Evolutionary conservation across 2,113 vertebrate species (phyloP).

Genomic region (Rissa tridactyla): DNA sequence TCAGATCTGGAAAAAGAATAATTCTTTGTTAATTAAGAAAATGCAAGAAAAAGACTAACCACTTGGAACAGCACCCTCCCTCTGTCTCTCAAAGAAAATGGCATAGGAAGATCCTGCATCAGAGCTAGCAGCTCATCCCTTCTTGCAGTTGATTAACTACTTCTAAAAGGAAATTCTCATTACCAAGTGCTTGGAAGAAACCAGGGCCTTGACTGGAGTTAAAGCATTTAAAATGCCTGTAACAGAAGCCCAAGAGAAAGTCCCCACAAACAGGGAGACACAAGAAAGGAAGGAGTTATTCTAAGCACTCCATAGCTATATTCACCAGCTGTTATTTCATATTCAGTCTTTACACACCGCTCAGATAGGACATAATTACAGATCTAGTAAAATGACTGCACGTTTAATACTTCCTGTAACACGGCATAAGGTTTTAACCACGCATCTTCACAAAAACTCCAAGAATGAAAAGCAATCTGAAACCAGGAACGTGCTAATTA

Average conservation of each 20-base stretch:
- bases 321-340: not conserved
- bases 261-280: not conserved
- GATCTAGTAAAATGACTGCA: not conserved
- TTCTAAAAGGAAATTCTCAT: not conserved
- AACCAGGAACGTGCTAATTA: not conserved
- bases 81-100: not conserved
- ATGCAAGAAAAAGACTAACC: not conserved
- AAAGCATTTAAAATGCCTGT: not conserved
- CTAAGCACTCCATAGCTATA: not conserved
- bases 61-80: not conserved
- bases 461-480: not conserved
- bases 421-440: not conserved
- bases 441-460: rapidly evolving
- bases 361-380: not conserved
- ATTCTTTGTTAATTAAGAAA: not conserved
- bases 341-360: not conserved
- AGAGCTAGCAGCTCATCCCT: not conserved
- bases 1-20: not conserved
- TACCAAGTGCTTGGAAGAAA: not conserved
- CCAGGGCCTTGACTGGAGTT: not conserved
- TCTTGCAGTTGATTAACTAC: not conserved
- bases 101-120: not conserved
- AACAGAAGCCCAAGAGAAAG: not conserved
- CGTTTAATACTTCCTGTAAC: not conserved
- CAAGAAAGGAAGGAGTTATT: not conserved